Evolutionary conservation across 2,888 invertebrate species (phyloP), one percentile per base, ranked within the genome.

Genomic region (Tromatobia lineatoria): DNA sequence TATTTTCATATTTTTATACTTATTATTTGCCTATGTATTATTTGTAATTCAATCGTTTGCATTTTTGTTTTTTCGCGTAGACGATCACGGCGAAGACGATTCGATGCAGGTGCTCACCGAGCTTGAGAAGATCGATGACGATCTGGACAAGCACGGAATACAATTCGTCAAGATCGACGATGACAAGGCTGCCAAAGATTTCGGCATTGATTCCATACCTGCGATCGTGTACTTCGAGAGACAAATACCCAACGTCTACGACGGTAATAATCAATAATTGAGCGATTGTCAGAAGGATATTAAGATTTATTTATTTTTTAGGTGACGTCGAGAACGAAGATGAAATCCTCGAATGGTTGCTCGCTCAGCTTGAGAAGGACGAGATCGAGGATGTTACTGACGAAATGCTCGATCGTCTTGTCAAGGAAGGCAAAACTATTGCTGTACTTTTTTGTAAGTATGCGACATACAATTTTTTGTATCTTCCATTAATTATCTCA

Each of bases 361-460:
- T 98, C 83, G 96, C 96, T 86, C 98, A 98, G 94, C 95, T 98
- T 88, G 98, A 98, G 93, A 97, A 97, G 90, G 98, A 98, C 93
- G 98, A 98, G 95, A 98, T 98, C 89, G 98, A 98, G 95, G 98
- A 98, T 94, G 97, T 98, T 61, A 98, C 98, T 69, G 98, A 98
- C 94, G 98, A 98, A 94, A 98, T 98, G 98, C 95, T 98, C 89
- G 98, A 98, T 93, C 97, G 96, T 92, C 95, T 98, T 86, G 96
- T 98, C 87, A 97, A 97, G 91, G 98, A 98, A 91, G 97, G 98
- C 88, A 97, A 97, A 94, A 97, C 97, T 87, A 95, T 98, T 89
- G 98, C 98, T 85, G 98, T 98, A 82, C 95, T 98, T 82, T 98
- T 98, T 94, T 98, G 98, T 98, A 95, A 96, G 96, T 2, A 38